Percentiles rank a stretch among this genome's conserved stretches.
Evolutionary conservation across 2,888 invertebrate genomes (phyloP).

Genomic region (Nomada ruficornis): DNA sequence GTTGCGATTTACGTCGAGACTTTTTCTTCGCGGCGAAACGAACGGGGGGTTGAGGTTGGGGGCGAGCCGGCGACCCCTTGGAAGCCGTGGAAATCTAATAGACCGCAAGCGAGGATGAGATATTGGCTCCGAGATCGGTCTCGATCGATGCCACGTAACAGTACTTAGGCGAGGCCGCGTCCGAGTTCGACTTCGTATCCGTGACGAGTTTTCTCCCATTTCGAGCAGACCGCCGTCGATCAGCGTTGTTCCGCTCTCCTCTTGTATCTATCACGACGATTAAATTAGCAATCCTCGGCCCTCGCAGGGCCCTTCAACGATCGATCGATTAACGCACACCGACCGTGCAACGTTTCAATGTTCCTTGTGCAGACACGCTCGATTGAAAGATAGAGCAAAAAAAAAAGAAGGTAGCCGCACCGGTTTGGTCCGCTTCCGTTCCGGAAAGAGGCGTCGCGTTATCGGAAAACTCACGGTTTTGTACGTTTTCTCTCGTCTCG

Average conservation of each 20-base stretch:
- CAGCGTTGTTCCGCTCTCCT: neutral
- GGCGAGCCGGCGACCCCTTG: slow-evolving; percentile 63
- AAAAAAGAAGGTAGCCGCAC: neutral
- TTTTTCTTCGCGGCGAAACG: slow-evolving; percentile 47
- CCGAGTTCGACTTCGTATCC: slow-evolving; percentile 51
- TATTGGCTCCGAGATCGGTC: slow-evolving; percentile 75
- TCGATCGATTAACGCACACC: slow-evolving; percentile 47
- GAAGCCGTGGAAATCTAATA: slow-evolving; percentile 80
- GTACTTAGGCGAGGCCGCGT: slow-evolving; percentile 57
- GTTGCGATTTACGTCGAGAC: slow-evolving; percentile 68
- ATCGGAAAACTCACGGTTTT: slow-evolving; percentile 18
- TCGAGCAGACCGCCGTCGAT: neutral
- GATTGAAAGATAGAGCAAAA: neutral
- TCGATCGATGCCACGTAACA: slow-evolving; percentile 67
- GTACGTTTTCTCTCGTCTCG: slow-evolving; percentile 13
- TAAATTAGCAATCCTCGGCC: slow-evolving; percentile 65
- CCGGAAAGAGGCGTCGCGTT: slow-evolving; percentile 18
- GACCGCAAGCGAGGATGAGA: slow-evolving; percentile 78
- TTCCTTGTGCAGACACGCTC: neutral
- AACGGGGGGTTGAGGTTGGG: neutral
- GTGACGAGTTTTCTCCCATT: slow-evolving; percentile 5
- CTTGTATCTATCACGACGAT: slow-evolving; percentile 57
- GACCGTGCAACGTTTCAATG: slow-evolving; percentile 33
- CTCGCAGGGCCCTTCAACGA: slow-evolving; percentile 14
- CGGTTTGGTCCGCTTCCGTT: slow-evolving; percentile 19